Percentiles rank a stretch among this genome's conserved stretches.
Conservation (phyloP, 2,888 invertebrate species). For the Blomia tropicalis region DNA sequence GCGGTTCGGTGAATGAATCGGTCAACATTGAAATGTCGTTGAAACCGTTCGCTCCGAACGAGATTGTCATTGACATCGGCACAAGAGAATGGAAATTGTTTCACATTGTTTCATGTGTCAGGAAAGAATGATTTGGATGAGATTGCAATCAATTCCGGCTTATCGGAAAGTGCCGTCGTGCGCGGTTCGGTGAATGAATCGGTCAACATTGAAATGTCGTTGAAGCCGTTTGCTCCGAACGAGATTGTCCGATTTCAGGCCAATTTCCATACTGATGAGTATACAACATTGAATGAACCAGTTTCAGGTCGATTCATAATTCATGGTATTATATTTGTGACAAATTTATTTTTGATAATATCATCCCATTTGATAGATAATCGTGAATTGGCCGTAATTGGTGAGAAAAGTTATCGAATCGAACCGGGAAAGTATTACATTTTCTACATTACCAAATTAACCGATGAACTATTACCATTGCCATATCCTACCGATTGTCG, state of each 20-base stretch:
- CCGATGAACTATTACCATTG: neutral
- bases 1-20: constrained; percentile 8
- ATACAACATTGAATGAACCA: constrained; percentile 19
- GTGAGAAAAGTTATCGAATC: constrained; percentile 12
- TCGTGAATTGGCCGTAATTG: constrained; percentile 9
- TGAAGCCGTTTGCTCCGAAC: constrained; percentile 22
- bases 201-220: constrained; percentile 10
- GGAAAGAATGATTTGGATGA: neutral
- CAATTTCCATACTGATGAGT: constrained; percentile 18
- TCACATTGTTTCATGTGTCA: constrained; percentile 21
- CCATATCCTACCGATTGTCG: constrained; percentile 21
- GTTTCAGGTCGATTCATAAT: constrained; percentile 16
- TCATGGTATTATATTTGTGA: too few relatives aligned
- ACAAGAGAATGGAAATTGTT: constrained; percentile 22
- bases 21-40: constrained; percentile 14
- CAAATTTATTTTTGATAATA: too few relatives aligned
- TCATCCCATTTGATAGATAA: too few relatives aligned
- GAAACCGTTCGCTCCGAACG: constrained; percentile 22
- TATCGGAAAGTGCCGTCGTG: neutral
- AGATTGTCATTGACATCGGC: constrained; percentile 17
- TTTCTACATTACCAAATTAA: constrained; percentile 16
- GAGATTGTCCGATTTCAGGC: constrained; percentile 18
- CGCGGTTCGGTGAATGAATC: constrained; percentile 11
- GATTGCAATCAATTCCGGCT: constrained; percentile 16
- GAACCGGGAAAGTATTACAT: constrained; percentile 22